Conservation (phyloP, 2,888 invertebrate species). For the Drosophila pseudotalamancana region DNA sequence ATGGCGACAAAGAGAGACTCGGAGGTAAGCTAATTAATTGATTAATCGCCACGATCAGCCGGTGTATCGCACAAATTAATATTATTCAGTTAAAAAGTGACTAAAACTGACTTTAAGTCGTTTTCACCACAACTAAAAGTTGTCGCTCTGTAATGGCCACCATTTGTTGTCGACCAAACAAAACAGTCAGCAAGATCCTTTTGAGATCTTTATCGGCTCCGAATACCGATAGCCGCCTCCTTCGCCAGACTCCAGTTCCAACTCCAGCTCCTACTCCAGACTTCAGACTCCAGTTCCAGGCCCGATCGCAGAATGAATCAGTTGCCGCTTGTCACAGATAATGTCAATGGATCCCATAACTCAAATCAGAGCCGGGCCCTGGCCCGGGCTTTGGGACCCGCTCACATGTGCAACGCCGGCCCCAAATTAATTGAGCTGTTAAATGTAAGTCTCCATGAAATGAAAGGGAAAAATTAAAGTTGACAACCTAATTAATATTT, state of each 20-base stretch:
- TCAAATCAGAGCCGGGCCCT: constrained; percentile 57
- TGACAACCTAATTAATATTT: constrained; percentile 81
- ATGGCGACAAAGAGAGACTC: constrained; percentile 32
- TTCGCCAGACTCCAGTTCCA: constrained; percentile 13
- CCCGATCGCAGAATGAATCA: constrained; percentile 64
- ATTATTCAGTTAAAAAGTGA: constrained; percentile 81
- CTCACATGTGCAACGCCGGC: constrained; percentile 36
- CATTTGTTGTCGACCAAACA: constrained; percentile 73
- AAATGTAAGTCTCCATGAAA: constrained; percentile 77
- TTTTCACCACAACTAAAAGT: constrained; percentile 84
- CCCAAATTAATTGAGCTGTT: constrained; percentile 78
- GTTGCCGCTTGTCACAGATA: constrained; percentile 78
- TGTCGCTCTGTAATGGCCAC: constrained; percentile 80
- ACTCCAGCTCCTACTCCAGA: too few relatives aligned
- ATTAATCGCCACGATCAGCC: constrained; percentile 79
- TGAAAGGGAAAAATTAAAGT: constrained; percentile 80
- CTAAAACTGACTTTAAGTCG: constrained; percentile 82
- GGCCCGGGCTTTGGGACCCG: constrained; percentile 27
- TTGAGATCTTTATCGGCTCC: constrained; percentile 82
- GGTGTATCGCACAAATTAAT: constrained; percentile 82
- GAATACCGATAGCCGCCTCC: constrained; percentile 65
- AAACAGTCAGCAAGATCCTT: constrained; percentile 82
- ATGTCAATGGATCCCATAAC: constrained; percentile 74
- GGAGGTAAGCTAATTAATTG: constrained; percentile 80
- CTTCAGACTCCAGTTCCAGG: background rate